phyloP scores from a whole-genome alignment of 2,797 vertebrate species.

The Betta splendens region DNA sequence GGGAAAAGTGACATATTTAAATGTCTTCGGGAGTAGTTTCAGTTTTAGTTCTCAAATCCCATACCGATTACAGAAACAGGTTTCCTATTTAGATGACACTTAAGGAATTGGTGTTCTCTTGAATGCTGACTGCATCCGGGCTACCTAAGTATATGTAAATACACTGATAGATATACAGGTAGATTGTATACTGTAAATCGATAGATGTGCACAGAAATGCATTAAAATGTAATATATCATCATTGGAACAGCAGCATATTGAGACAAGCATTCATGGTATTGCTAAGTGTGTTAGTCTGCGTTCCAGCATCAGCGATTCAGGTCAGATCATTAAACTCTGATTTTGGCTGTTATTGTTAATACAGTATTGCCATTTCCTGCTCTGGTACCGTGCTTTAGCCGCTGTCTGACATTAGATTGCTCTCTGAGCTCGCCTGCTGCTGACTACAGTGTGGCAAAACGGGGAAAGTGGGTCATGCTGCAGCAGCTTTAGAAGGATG shows the following conservation, averaged over 20 bases:
- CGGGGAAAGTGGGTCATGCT: conserved; percentile 80
- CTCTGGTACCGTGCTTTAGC: conserved; percentile 39
- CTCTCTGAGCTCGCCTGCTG: conserved; percentile 47
- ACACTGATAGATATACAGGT: too few relatives aligned
- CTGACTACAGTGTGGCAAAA: conserved; percentile 55
- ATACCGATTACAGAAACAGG: too few relatives aligned
- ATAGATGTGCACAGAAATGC: too few relatives aligned
- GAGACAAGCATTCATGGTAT: background rate
- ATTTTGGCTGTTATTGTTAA: conserved; percentile 40
- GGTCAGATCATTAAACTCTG: conserved; percentile 29
- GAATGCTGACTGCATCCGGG: too few relatives aligned
- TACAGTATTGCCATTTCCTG: conserved; percentile 33
- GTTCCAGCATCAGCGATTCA: conserved; percentile 12
- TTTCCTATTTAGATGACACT: too few relatives aligned
- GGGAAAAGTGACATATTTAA: too few relatives aligned
- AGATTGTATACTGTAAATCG: too few relatives aligned
- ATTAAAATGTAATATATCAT: background rate
- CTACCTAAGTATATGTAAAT: too few relatives aligned
- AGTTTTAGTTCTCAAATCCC: too few relatives aligned
- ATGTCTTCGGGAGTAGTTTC: too few relatives aligned
- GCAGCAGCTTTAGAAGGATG: conserved; percentile 70
- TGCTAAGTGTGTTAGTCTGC: conserved; percentile 6
- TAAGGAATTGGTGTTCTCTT: too few relatives aligned
- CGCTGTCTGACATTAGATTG: conserved; percentile 42
- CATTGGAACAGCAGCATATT: conserved; percentile 9